Conservation (phyloP, 2,113 vertebrate species). For the Hemibagrus wyckioides region DNA sequence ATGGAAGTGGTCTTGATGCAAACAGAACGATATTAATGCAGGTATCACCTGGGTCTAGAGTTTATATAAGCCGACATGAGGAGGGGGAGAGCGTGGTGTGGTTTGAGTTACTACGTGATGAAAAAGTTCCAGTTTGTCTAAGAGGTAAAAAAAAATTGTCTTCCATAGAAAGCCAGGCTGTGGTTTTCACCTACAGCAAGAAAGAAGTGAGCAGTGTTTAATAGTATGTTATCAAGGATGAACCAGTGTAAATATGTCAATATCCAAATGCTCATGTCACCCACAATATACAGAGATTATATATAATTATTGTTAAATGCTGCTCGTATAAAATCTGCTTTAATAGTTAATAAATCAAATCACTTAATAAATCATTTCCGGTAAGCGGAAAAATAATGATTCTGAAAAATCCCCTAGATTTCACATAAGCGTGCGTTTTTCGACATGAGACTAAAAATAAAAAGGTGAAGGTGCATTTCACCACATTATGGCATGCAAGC, state of each 20-base stretch:
- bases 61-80: background rate
- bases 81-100: slow-evolving; percentile 33
- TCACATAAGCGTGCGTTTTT: background rate
- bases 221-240: background rate
- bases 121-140: slow-evolving; percentile 52
- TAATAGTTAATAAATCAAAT: background rate
- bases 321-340: background rate
- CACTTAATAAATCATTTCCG: background rate
- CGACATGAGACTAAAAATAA: background rate
- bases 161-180: background rate
- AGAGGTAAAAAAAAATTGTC: background rate
- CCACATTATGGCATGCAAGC: background rate
- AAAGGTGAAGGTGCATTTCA: background rate
- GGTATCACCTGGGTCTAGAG: background rate
- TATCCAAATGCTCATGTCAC: background rate
- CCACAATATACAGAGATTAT: background rate
- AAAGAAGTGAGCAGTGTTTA: background rate
- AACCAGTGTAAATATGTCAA: background rate
- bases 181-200: background rate
- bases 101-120: background rate
- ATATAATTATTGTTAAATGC: background rate
- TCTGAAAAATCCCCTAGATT: background rate
- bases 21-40: background rate
- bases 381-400: background rate
- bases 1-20: too few relatives aligned